Percentiles rank a stretch among this genome's conserved stretches.
Evolutionary conservation across 2,113 vertebrate species (phyloP).

Genomic region (Sebastes fasciatus): DNA sequence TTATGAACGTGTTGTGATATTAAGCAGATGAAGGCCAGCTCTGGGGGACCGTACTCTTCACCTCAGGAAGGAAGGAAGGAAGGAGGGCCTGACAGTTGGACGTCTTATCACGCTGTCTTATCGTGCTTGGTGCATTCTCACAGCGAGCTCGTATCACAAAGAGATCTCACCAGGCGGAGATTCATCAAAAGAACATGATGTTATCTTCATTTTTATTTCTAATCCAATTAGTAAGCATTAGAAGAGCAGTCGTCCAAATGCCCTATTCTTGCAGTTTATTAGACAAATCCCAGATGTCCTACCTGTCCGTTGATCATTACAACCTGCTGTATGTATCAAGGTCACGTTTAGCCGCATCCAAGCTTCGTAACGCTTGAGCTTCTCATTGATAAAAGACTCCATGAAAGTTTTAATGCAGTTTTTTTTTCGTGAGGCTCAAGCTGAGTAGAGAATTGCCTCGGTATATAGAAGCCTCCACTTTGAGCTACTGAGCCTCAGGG

Average conservation of each 20-base stretch:
- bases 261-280: not conserved
- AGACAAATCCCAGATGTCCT: too few relatives aligned
- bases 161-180: constrained; percentile 24
- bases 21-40: constrained; percentile 60
- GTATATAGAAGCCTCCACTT: constrained; percentile 63
- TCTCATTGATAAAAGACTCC: constrained; percentile 48
- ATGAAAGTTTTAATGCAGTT: constrained; percentile 64
- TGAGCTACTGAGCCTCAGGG: constrained; percentile 71
- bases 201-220: constrained; percentile 35
- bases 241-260: not conserved
- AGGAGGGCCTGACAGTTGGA: constrained; percentile 30
- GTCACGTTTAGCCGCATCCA: constrained; percentile 16
- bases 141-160: constrained; percentile 20
- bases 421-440: constrained; percentile 46
- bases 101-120: constrained; percentile 28
- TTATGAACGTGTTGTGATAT: constrained; percentile 47
- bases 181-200: constrained; percentile 41
- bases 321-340: not conserved
- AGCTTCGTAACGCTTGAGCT: constrained; percentile 16
- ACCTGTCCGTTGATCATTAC: too few relatives aligned
- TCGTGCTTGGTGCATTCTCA: constrained; percentile 13
- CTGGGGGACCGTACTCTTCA: constrained; percentile 49
- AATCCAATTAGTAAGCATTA: constrained; percentile 35
- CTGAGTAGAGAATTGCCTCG: constrained; percentile 52
- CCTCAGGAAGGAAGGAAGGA: constrained; percentile 42